These are phyloP conservation scores for Megaceryle torquata DNA, from an alignment of 2,113 vertebrate genomes.

Conservation along the genomic window DNA sequence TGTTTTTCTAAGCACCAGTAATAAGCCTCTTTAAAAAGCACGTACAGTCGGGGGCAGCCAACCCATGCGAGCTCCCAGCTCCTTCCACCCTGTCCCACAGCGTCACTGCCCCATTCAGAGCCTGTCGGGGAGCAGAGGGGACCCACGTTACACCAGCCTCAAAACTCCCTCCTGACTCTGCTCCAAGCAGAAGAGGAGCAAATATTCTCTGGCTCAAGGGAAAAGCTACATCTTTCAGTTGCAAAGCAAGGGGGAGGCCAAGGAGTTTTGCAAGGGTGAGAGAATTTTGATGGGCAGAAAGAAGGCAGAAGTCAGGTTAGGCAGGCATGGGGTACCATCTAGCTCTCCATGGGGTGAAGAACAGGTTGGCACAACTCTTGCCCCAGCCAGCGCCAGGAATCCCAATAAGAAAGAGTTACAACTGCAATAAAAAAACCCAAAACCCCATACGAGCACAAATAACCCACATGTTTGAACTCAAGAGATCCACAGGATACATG, in stretches of 20 bases:
- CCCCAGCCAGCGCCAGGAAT: background rate
- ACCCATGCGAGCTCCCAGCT: fast-evolving
- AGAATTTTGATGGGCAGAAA: background rate
- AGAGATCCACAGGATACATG: background rate
- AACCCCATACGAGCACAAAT: background rate
- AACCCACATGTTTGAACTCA: background rate
- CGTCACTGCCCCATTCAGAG: fast-evolving
- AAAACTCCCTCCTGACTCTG: background rate
- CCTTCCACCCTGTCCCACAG: fast-evolving
- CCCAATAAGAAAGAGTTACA: background rate
- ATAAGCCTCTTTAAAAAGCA: slow-evolving; percentile 6
- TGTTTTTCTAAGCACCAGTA: slow-evolving; percentile 16
- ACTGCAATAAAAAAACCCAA: background rate
- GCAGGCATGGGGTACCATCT: background rate
- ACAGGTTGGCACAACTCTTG: background rate
- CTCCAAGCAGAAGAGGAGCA: background rate
- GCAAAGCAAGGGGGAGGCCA: background rate
- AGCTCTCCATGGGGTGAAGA: background rate
- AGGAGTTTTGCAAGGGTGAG: background rate
- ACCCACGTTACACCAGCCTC: fast-evolving
- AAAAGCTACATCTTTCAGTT: slow-evolving; percentile 14
- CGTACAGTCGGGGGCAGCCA: fast-evolving
- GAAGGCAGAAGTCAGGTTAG: background rate
- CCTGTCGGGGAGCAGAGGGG: background rate
- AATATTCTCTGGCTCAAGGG: background rate